Conservation (phyloP, 30 jellyfish, hydroid and myxozoan genomes). For the Mastigias papua region DNA sequence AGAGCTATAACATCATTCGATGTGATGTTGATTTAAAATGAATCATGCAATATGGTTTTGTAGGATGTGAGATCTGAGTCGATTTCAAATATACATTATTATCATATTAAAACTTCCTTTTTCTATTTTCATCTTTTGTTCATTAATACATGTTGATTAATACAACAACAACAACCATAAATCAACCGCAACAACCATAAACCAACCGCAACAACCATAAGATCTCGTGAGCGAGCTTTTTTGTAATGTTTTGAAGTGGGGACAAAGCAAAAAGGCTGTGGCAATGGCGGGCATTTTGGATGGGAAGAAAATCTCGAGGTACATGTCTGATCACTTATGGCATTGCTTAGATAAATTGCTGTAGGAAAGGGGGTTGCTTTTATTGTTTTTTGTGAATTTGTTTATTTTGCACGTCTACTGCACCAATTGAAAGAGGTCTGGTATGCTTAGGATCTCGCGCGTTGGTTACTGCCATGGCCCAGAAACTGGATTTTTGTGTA, state of each 20-base stretch:
- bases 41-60: not conserved
- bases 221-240: not conserved
- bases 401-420: not conserved
- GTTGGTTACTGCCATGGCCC: too few species aligned
- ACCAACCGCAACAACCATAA: not conserved
- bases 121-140: not conserved
- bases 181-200: not conserved
- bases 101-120: too few species aligned
- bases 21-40: not conserved
- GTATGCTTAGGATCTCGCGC: not conserved
- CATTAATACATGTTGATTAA: not conserved
- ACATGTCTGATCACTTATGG: not conserved
- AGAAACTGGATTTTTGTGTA: not conserved
- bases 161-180: not conserved
- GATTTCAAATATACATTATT: not conserved
- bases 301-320: slow-evolving; percentile 55
- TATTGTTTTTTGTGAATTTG: too few species aligned
- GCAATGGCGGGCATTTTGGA: slow-evolving; percentile 56
- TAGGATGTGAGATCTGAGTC: not conserved
- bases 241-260: not conserved
- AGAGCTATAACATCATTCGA: not conserved
- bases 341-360: too few species aligned
- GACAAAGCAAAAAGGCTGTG: too few species aligned
- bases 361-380: not conserved
- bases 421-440: not conserved